Conservation (phyloP, 2,797 vertebrate species). For the Notolepis coatsorum region DNA sequence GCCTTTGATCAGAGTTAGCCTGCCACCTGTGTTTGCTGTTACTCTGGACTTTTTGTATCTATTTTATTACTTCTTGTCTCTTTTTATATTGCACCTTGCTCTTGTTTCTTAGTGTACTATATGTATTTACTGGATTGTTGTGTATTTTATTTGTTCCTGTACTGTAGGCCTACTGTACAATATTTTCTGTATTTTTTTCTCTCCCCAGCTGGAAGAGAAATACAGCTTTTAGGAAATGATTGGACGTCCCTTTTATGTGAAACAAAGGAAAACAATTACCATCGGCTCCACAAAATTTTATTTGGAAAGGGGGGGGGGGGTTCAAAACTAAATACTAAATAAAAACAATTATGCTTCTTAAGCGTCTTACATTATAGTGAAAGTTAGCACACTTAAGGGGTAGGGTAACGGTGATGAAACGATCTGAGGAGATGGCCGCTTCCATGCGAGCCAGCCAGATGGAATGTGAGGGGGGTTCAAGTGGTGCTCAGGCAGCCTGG, state of each 20-base stretch:
- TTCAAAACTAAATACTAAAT: too few species aligned
- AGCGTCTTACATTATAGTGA: constrained; percentile 17
- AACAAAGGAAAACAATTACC: constrained; percentile 17
- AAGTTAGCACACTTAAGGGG: constrained; percentile 17
- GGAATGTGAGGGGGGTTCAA: constrained; percentile 42
- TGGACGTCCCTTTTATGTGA: constrained; percentile 7
- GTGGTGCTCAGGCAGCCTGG: constrained; percentile 46
- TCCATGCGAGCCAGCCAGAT: constrained; percentile 49
- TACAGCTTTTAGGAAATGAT: constrained; percentile 7
- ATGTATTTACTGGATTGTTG: too few species aligned
- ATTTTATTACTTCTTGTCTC: too few species aligned
- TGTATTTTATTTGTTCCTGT: too few species aligned
- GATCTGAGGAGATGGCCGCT: constrained; percentile 28
- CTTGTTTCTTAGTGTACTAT: too few species aligned
- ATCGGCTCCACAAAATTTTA: too few species aligned
- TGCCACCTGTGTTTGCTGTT: too few species aligned
- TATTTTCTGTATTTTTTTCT: constrained; percentile 14
- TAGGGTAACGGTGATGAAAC: constrained; percentile 18
- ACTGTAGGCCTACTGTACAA: too few species aligned
- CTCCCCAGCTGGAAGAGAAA: background rate
- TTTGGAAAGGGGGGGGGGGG: too few species aligned
- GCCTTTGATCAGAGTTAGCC: too few species aligned
- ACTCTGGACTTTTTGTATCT: too few species aligned
- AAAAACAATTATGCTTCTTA: constrained; percentile 6
- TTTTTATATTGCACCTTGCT: too few species aligned